Evolutionary conservation across 2,797 vertebrate genomes (phyloP).

Genomic region (Fundulus diaphanus): DNA sequence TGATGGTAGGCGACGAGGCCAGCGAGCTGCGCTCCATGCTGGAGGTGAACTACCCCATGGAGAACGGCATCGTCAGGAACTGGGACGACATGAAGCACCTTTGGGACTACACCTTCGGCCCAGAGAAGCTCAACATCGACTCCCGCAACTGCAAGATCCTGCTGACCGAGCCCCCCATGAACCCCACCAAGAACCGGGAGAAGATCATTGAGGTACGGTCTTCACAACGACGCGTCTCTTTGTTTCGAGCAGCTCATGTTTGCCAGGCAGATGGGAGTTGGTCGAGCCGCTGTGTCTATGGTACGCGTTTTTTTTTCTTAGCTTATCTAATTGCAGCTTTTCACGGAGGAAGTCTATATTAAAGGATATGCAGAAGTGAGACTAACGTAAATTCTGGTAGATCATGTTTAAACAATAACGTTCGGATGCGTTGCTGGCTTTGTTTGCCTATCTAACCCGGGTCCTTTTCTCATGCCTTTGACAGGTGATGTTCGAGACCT

Average conservation of each 20-base stretch:
- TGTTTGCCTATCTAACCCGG: neutral
- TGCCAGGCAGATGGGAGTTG: neutral
- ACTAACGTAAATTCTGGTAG: neutral
- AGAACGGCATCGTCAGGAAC: conserved; percentile 86
- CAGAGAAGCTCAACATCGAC: conserved; percentile 82
- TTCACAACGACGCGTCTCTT: neutral
- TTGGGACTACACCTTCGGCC: conserved; percentile 88
- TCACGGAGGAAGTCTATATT: neutral
- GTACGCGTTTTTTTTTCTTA: neutral
- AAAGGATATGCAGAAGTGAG: neutral
- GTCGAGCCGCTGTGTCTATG: too few species aligned
- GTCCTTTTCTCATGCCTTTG: conserved; percentile 7
- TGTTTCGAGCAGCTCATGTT: neutral
- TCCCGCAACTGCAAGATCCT: conserved; percentile 86
- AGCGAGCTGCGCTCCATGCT: conserved; percentile 87
- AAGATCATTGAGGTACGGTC: conserved; percentile 84
- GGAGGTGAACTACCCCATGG: conserved; percentile 88
- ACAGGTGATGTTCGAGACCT: conserved; percentile 87
- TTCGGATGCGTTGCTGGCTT: neutral
- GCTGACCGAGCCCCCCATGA: conserved; percentile 87
- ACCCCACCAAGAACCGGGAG: conserved; percentile 86
- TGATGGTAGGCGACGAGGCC: conserved; percentile 88
- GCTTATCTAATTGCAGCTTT: neutral
- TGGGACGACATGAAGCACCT: conserved; percentile 89
- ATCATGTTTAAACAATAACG: neutral